A percentile compares a stretch with the other conserved stretches of the same genome.
Evolutionary conservation across 1,140 invertebrate genomes (phyloP).

Genomic region (Tetragnatha versicolor): DNA sequence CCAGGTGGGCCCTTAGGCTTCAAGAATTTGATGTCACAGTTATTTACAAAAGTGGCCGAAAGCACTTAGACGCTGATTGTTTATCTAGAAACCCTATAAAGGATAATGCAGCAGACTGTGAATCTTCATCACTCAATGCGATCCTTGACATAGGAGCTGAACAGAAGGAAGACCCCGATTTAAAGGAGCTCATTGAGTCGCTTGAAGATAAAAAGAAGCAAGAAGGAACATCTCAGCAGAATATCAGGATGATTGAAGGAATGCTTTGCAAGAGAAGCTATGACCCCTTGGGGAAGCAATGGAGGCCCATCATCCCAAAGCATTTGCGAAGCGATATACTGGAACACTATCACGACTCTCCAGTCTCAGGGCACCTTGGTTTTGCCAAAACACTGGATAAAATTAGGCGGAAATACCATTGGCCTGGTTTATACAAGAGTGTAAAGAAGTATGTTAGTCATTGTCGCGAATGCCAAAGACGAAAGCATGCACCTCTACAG

Average conservation of each 20-base stretch:
- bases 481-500: not conserved
- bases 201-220: not conserved
- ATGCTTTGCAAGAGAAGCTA: slow-evolving; percentile 10
- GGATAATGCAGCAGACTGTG: not conserved
- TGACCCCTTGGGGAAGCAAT: not conserved
- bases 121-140: not conserved
- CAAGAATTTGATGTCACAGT: slow-evolving; percentile 55
- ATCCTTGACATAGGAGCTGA: not conserved
- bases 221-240: no score
- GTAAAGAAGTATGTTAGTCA: not conserved
- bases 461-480: slow-evolving; percentile 14
- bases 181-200: not conserved
- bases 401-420: not conserved
- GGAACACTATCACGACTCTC: slow-evolving; percentile 4
- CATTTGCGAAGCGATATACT: slow-evolving; percentile 8
- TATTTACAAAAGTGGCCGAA: slow-evolving; percentile 42
- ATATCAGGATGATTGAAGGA: no score
- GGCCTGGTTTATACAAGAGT: not conserved
- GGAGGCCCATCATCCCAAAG: not conserved
- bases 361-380: slow-evolving; percentile 1
- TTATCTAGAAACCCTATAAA: slow-evolving; percentile 3
- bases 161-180: not conserved
- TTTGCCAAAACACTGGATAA: slow-evolving; percentile 15
- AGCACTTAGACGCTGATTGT: slow-evolving; percentile 40
- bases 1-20: slow-evolving; percentile 57